Percentiles rank a stretch among this genome's conserved stretches.
phyloP scores from a whole-genome alignment of 2,113 vertebrate genomes.

The Sylvicapra grimmia region DNA sequence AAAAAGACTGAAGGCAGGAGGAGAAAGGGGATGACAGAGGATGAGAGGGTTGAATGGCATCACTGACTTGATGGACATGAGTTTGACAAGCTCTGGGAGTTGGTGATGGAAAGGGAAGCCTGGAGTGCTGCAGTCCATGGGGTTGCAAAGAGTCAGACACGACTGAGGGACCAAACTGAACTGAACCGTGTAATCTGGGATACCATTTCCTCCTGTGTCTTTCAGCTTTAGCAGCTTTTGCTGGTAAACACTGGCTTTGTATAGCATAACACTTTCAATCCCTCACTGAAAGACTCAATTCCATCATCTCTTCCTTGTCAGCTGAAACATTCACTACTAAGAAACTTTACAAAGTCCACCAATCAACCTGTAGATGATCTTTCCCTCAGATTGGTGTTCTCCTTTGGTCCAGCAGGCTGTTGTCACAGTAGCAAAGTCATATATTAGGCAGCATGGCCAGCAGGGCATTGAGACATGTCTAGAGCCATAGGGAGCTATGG shows the following conservation, averaged over 20 bases:
- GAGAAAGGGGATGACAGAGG: no score
- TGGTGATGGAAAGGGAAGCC: no score
- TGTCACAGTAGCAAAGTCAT: neutral
- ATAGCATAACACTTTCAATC: neutral
- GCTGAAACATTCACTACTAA: neutral
- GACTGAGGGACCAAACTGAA: no score
- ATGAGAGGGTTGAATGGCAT: no score
- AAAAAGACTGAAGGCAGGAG: no score
- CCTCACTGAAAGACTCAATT: neutral
- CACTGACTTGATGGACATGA: no score
- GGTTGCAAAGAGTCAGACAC: no score
- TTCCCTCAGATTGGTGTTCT: neutral
- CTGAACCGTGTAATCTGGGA: neutral
- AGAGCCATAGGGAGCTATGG: neutral
- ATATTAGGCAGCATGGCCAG: neutral
- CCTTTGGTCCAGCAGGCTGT: neutral
- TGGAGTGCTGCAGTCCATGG: no score
- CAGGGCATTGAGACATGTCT: no score
- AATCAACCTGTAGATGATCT: neutral
- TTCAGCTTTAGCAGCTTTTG: neutral
- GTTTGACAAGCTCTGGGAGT: no score
- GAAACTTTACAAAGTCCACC: neutral
- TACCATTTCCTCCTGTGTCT: neutral
- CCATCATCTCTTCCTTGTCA: neutral
- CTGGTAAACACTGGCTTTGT: neutral